Evolutionary conservation across 2,888 invertebrate genomes (phyloP), one percentile per base, ranked within the genome.

Genomic region (Drosophila eohydei): DNA sequence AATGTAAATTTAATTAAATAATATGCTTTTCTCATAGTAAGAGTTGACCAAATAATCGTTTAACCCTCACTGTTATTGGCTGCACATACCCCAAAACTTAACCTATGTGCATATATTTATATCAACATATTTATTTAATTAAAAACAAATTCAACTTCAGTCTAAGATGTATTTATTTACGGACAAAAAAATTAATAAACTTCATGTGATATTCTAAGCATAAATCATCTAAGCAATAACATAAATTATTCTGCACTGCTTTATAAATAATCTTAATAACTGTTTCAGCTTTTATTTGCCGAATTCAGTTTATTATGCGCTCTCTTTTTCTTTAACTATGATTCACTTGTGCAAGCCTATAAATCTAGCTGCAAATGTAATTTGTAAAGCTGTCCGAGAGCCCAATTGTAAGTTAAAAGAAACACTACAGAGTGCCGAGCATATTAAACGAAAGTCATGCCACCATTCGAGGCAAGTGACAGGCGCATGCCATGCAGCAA

Each of bases 391-490:
- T 55, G 65, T 48, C 61, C 32, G 28, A 16, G 41, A 14, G 41
- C 48, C n/a, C 34, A 50, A 41, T 32, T 40, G n/a, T 28, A 44
- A 16, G 41, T 30, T 30, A 26, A n/a, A 54, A 9, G 0, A 14
- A 0, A 26, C 26, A 8, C 40, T 41, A 51, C 66, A 71, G 44
- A 71, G 44, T 52, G 66, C 41, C 43, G 44, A 44, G 71, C 77
- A 80, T 65, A 78, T 80, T 62, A 61, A 77, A 67, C 71, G 26
- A 77, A 76, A 66, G 60, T 43, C 56, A 38, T 58, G 71, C 38
- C 46, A 55, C 41, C 57, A 60, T 52, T 58, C 71, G 75, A 28
- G 48, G 55, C 67, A 62, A 78, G 52, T 81, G 84, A 70, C 81
- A 71, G 81, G 56, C 81, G 70, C 55, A 64, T 64, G 64, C 60